Percentiles rank a stretch among this genome's conserved stretches.
Evolutionary conservation across 2,888 invertebrate species (phyloP).

Genomic region (Drosophila testacea): DNA sequence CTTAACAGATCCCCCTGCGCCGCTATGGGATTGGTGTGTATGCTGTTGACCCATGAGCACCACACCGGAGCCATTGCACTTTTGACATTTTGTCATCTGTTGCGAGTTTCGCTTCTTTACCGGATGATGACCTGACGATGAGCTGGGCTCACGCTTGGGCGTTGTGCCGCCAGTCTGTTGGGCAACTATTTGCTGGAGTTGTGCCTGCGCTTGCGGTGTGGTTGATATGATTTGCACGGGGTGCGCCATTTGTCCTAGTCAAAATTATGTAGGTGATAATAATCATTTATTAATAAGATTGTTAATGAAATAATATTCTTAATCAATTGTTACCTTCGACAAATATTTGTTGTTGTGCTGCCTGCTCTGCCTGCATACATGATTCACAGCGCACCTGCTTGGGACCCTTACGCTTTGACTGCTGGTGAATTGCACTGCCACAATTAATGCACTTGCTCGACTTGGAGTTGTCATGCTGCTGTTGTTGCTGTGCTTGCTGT

Average conservation of each 20-base stretch:
- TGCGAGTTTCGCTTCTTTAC: conserved; percentile 93
- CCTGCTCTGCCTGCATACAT: conserved; percentile 88
- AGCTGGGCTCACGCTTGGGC: conserved; percentile 69
- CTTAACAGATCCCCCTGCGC: conserved; percentile 69
- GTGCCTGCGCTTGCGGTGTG: conserved; percentile 76
- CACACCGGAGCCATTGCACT: conserved; percentile 95
- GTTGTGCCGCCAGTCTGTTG: conserved; percentile 70
- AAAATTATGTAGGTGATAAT: conserved; percentile 38
- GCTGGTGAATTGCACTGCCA: conserved; percentile 87
- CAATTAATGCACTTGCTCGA: conserved; percentile 88
- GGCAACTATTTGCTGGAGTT: conserved; percentile 76
- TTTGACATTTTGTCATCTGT: conserved; percentile 93
- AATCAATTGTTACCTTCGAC: conserved; percentile 86
- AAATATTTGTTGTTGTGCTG: conserved; percentile 86
- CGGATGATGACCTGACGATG: conserved; percentile 88
- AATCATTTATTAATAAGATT: not conserved
- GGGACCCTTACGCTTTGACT: conserved; percentile 87
- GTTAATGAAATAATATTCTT: not conserved
- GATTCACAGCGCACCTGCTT: conserved; percentile 88
- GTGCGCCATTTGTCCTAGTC: conserved; percentile 86
- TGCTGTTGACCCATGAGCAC: conserved; percentile 86
- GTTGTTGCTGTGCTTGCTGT: conserved; percentile 59
- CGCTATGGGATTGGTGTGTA: conserved; percentile 50
- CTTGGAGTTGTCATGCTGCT: conserved; percentile 81
- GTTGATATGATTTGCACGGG: conserved; percentile 82